phyloP scores from a whole-genome alignment of 2,113 vertebrate species.

The Heptranchias perlo region DNA sequence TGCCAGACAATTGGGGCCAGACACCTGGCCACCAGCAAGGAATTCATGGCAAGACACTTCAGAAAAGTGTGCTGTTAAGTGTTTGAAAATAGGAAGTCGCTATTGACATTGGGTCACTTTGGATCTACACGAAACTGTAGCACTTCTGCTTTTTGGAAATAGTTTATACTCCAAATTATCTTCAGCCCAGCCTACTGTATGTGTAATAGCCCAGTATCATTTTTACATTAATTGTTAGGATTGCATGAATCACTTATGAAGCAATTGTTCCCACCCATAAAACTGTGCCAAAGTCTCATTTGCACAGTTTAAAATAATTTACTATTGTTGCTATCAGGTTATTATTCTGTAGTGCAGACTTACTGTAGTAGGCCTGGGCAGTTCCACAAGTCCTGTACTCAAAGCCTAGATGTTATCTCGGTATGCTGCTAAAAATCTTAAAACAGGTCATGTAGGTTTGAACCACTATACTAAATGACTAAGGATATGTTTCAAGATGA shows the following conservation, averaged over 20 bases:
- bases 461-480: background rate
- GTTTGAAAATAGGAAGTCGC: background rate
- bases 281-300: background rate
- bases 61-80: background rate
- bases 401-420: background rate
- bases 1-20: background rate
- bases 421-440: background rate
- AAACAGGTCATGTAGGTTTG: background rate
- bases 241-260: background rate
- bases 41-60: background rate
- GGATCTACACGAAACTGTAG: background rate
- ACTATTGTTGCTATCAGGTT: background rate
- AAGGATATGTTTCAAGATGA: background rate
- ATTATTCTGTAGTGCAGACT: background rate
- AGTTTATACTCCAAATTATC: background rate
- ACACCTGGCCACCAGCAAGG: background rate
- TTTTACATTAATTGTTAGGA: background rate
- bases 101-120: background rate
- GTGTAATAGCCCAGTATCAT: background rate
- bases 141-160: background rate
- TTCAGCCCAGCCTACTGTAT: background rate
- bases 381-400: background rate
- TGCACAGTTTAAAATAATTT: background rate
- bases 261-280: background rate
- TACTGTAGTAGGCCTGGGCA: background rate